Evolutionary conservation across 2,888 invertebrate genomes (phyloP).

Genomic region (Leptinotarsa rubiginosa): DNA sequence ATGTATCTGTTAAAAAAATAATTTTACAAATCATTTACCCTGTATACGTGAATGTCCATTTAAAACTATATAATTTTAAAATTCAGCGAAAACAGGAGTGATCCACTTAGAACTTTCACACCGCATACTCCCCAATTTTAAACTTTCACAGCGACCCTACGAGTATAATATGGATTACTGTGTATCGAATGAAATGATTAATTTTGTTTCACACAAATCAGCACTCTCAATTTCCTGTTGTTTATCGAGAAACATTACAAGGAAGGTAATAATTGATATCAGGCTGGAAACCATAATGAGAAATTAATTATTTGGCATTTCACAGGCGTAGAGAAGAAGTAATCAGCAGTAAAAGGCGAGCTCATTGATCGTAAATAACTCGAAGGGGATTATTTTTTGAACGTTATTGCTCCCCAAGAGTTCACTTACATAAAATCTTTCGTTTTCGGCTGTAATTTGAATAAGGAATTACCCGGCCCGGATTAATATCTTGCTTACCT

Average conservation of each 20-base stretch:
- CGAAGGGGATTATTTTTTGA: slow-evolving; percentile 14
- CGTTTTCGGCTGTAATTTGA: slow-evolving; percentile 21
- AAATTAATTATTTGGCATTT: slow-evolving; percentile 14
- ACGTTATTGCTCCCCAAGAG: slow-evolving; percentile 21
- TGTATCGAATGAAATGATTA: background rate
- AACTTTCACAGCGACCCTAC: no score
- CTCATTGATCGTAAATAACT: slow-evolving; percentile 17
- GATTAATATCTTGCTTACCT: background rate
- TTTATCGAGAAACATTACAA: background rate
- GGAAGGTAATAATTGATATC: background rate
- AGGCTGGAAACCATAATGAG: background rate
- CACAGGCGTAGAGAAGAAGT: background rate
- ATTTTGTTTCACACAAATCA: background rate
- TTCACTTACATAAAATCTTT: slow-evolving; percentile 16
- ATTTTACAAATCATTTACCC: no score
- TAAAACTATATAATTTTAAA: no score
- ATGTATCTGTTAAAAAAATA: no score
- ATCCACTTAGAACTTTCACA: no score
- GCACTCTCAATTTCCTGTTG: background rate
- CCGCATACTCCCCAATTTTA: no score
- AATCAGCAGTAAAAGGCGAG: slow-evolving; percentile 15
- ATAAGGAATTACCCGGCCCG: slow-evolving; percentile 11
- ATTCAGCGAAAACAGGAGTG: no score
- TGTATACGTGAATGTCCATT: no score
- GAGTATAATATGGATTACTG: no score